Evolutionary conservation across 2,888 invertebrate genomes (phyloP), one percentile per base, ranked within the genome.

Genomic region (Pachycephus smyrnensis): DNA sequence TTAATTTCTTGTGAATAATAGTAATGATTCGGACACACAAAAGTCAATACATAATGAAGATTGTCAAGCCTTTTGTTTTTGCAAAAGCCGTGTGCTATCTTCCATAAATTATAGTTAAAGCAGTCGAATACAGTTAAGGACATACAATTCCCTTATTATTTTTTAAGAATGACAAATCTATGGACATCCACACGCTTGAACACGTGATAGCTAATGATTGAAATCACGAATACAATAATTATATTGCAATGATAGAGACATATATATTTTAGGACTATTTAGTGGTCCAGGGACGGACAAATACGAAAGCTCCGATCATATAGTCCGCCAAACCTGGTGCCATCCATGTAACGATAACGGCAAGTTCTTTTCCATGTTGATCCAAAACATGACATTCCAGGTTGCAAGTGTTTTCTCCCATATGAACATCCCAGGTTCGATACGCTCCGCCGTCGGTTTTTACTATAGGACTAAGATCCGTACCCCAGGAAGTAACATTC

Each of bases 341-440:
- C 71, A 90, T 80, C 35, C 88, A 84, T 15, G 89, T 87, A 75
- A 86, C 81, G 40, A 90, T 86, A 83, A 82, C 88, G 79, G 88
- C 86, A 79, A 90, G 77, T 76, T 88, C 84, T 84, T 82, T 86
- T 74, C 87, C 86, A 37, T 76, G 79, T 32, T 68, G 83, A 81
- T 89, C 88, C 82, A 81, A 55, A 76, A 90, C 82, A 79, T 85
- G 79, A 82, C 90, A 90, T 55, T 88, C 88, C 79, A 89, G 85
- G 80, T 84, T 82, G 84, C 85, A 88, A 2, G 89, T 86, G 75
- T 84, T 82, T 40, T 76, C 33, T 11, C 90, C 90, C 75, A 92
- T 90, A 77, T 89, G 89, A 78, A 90, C 87, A 81, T 84, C 84
- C 89, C 91, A 92, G 12, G 85, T 80, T 55, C 88, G 88, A 40